phyloP scores from a whole-genome alignment of 2,888 invertebrate species.

The Pantelozetes paolii region DNA sequence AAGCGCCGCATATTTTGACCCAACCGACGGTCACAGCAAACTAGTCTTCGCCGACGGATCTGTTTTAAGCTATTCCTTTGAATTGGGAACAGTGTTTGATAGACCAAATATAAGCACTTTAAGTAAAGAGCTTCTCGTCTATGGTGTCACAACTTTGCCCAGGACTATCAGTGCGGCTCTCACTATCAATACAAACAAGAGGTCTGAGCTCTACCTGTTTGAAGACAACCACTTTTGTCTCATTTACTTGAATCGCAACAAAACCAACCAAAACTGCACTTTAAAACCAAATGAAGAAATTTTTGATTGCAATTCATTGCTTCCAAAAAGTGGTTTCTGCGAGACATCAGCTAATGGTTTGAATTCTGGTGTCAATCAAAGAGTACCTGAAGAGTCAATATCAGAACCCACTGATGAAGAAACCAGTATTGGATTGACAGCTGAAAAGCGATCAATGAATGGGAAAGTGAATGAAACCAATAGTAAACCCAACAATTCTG shows the following conservation, averaged over 20 bases:
- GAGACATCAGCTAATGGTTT: background rate
- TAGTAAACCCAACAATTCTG: no score
- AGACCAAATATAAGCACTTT: background rate
- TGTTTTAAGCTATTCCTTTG: background rate
- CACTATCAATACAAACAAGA: background rate
- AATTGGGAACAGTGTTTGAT: background rate
- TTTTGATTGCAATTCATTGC: background rate
- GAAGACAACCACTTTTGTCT: background rate
- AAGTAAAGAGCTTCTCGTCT: background rate
- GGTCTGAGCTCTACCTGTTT: background rate
- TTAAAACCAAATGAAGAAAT: background rate
- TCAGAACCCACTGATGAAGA: no score
- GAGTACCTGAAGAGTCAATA: no score
- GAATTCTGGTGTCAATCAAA: no score
- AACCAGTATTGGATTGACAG: no score
- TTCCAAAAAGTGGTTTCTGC: background rate
- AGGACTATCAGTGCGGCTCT: background rate
- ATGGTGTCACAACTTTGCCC: background rate
- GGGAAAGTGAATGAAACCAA: no score
- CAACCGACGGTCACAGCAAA: background rate
- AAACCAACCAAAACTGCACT: background rate
- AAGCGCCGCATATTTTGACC: conserved; percentile 8
- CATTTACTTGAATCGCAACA: no score
- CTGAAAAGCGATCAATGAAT: no score
- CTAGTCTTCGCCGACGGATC: background rate